These are phyloP conservation scores for Coptodon rendalli DNA, from an alignment of 2,113 vertebrate species.

Conservation along the genomic window DNA sequence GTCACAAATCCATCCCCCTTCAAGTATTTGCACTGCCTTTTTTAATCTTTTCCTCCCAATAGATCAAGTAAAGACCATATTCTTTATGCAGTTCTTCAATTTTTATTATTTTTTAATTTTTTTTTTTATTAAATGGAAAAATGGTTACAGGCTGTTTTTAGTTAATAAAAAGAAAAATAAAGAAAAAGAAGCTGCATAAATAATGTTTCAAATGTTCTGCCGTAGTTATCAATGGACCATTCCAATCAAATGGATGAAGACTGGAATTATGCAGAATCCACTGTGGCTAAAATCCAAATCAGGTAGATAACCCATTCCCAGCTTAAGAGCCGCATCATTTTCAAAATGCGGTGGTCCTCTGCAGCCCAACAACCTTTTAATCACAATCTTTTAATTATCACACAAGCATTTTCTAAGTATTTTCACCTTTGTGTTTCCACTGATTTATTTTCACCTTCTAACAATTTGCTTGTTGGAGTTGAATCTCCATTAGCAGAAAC, in stretches of 20 bases:
- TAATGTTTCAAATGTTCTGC: not conserved
- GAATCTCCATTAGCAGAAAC: not conserved
- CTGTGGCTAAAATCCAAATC: slow-evolving; percentile 60
- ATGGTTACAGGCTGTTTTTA: not conserved
- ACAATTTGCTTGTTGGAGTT: not conserved
- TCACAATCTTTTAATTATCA: not conserved
- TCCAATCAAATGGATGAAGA: slow-evolving; percentile 74
- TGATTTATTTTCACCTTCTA: not conserved
- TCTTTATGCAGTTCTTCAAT: not conserved
- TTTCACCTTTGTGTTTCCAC: not conserved
- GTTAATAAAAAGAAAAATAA: not conserved
- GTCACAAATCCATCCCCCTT: slow-evolving; percentile 68
- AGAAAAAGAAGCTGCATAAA: not conserved
- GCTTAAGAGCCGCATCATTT: no score
- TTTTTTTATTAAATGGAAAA: not conserved
- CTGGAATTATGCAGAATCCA: fast-evolving
- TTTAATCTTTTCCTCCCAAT: not conserved
- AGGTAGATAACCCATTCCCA: slow-evolving; percentile 47
- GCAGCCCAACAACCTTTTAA: not conserved
- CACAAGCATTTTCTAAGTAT: not conserved
- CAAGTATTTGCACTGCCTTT: slow-evolving; percentile 63
- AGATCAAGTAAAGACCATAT: not conserved
- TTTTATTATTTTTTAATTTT: not conserved
- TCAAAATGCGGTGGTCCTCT: not conserved
- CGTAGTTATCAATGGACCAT: slow-evolving; percentile 84